Base-by-base conservation (phyloP, 2,888 invertebrate genomes). In the Patella caerulea region DNA sequence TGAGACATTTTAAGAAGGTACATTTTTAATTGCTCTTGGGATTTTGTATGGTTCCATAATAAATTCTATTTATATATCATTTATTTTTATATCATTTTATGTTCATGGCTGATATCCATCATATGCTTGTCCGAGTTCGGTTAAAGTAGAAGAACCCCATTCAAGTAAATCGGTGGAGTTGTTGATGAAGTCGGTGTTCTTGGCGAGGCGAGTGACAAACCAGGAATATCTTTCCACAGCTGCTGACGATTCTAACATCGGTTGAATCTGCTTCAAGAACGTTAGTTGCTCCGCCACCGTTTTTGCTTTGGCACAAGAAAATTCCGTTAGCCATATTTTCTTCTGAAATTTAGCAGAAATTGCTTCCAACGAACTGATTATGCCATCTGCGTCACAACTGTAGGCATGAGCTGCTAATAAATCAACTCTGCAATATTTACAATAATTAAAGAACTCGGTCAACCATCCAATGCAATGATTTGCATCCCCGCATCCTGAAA, bases 391-490 rank as follows among this genome's bases (percentile, higher is more conserved):
- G 29, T 83, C 72, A 74, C 85, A 85, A 53, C 74, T 72, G 78
- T 82, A 85, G 73, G 76, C 75, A 79, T 86, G 86, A 14, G 85
- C 84, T 34, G 86, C 86, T 11, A 86, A 71, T 71, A 82, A 83
- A 65, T 86, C 85, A 29, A 86, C 79, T 15, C 81, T 78, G 65
- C 86, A 86, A 9, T 80, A 80, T 2, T 76, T 52, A 72, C 86
- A 86, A 19, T 77, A 71, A 52, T 74, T 71, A 79, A 86, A 86
- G 71, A 86, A 86, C 69, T 79, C 80, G 56, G 82, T 82, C 24
- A 83, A 84, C 86, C 86, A 86, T 19, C 81, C 81, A 7, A 78
- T 55, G 29, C 83, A 83, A 5, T 73, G 56, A 24, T 76, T 70
- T 7, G 59, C 53, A 14, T 59, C 5, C 0, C 45, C 45, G 45